Evolutionary conservation across 2,113 vertebrate species (phyloP).

Genomic region (Coptodon rendalli): DNA sequence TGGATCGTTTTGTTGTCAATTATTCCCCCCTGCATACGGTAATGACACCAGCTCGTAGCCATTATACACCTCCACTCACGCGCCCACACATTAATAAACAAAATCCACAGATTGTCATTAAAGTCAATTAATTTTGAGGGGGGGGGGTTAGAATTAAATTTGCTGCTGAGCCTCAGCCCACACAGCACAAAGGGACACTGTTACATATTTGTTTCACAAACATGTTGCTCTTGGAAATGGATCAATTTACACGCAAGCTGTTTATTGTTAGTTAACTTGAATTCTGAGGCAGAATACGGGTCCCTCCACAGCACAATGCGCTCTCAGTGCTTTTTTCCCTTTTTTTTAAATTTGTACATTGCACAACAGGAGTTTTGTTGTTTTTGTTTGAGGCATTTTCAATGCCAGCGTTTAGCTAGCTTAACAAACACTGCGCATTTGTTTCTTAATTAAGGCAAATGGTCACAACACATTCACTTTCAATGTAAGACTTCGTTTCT

Average conservation of each 20-base stretch:
- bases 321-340: neutral
- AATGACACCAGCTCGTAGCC: constrained; percentile 12
- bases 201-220: neutral
- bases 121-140: constrained; percentile 6
- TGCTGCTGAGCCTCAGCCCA: constrained; percentile 7
- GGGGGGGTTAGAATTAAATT: neutral
- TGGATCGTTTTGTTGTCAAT: constrained; percentile 41
- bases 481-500: constrained; percentile 67
- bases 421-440: neutral
- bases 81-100: constrained; percentile 38
- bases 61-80: constrained; percentile 28
- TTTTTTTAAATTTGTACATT: neutral
- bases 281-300: neutral
- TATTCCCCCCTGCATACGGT: neutral
- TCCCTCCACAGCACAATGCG: neutral
- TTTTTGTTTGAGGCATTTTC: neutral
- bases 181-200: neutral
- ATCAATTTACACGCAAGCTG: neutral
- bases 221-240: neutral
- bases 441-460: neutral
- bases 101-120: constrained; percentile 17
- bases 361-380: neutral
- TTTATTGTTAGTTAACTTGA: neutral
- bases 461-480: constrained; percentile 63
- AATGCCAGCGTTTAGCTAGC: neutral